Evolutionary conservation across 2,797 vertebrate genomes (phyloP).

Genomic region (Triplophysa yarkandensis): DNA sequence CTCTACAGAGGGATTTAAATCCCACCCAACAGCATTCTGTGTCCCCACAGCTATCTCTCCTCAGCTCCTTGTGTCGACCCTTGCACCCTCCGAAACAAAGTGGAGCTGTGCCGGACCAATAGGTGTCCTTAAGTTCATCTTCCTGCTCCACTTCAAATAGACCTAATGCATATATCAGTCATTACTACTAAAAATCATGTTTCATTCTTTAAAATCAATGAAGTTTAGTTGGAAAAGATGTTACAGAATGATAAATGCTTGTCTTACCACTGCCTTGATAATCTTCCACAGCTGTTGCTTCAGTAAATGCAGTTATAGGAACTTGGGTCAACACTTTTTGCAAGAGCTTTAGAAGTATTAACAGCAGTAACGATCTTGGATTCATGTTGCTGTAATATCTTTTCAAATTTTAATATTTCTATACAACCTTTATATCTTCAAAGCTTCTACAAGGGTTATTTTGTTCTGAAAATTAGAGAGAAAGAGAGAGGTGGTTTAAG

Average conservation of each 20-base stretch:
- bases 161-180: slow-evolving; percentile 55
- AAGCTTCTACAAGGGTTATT: neutral
- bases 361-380: slow-evolving; percentile 45
- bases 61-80: slow-evolving; percentile 78
- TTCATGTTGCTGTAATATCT: slow-evolving; percentile 29
- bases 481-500: too few species aligned
- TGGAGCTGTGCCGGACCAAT: slow-evolving; percentile 83
- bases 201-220: neutral
- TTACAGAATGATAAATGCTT: neutral
- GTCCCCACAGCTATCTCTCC: slow-evolving; percentile 80
- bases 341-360: slow-evolving; percentile 60
- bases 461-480: too few species aligned
- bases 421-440: neutral
- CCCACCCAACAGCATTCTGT: slow-evolving; percentile 86
- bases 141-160: slow-evolving; percentile 62
- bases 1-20: slow-evolving; percentile 83
- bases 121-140: slow-evolving; percentile 67
- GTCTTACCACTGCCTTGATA: slow-evolving; percentile 72
- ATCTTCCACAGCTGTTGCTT: slow-evolving; percentile 45
- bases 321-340: slow-evolving; percentile 60
- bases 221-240: neutral
- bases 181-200: neutral
- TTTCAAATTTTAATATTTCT: neutral
- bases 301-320: slow-evolving; percentile 43
- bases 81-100: slow-evolving; percentile 81